Conservation (phyloP, 2,888 invertebrate species). For the Chouioia cunea region DNA sequence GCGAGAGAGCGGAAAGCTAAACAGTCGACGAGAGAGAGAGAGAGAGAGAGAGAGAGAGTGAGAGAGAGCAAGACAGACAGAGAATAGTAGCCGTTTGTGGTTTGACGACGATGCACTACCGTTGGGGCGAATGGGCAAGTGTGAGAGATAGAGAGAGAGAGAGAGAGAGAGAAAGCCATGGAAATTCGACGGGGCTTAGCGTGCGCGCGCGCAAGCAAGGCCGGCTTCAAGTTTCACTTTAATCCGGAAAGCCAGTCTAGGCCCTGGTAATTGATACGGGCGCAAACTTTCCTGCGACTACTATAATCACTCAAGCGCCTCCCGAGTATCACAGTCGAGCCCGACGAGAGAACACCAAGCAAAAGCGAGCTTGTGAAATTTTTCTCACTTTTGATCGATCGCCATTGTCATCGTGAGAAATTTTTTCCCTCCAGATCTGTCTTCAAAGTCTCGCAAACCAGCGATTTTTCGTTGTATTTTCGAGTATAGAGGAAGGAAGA, state of each 20-base stretch:
- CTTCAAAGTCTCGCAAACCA: too few species aligned
- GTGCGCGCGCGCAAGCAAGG: conserved; percentile 45
- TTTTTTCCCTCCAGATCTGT: too few species aligned
- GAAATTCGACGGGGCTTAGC: conserved; percentile 56
- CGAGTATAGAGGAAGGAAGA: too few species aligned
- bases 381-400: not conserved
- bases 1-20: not conserved
- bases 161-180: conserved; percentile 50
- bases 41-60: not conserved
- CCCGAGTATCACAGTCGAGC: too few species aligned
- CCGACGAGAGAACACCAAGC: not conserved
- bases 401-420: too few species aligned
- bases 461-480: too few species aligned
- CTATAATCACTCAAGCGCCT: conserved; percentile 35
- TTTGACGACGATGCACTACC: conserved; percentile 16
- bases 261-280: conserved; percentile 66
- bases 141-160: conserved; percentile 2
- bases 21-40: not conserved
- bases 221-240: conserved; percentile 65
- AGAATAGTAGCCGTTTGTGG: conserved; percentile 26
- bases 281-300: conserved; percentile 51
- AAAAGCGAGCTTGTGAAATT: not conserved
- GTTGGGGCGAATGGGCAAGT: not conserved
- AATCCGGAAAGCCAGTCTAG: conserved; percentile 68
- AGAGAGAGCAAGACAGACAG: not conserved